phyloP scores from a whole-genome alignment of 2,888 invertebrate species.

The Habroteleia sp. region DNA sequence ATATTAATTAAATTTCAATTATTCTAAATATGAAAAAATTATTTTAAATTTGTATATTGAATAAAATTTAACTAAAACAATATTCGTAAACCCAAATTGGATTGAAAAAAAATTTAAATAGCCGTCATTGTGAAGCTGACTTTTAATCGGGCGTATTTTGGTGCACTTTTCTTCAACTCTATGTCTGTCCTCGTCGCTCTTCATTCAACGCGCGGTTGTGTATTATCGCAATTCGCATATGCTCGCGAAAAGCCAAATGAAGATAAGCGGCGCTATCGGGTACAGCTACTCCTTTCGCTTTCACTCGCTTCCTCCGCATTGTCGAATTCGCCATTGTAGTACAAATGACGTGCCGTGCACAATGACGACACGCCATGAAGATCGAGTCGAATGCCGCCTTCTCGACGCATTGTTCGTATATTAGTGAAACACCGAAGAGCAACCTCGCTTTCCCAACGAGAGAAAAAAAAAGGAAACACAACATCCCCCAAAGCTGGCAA shows the following conservation, averaged over 20 bases:
- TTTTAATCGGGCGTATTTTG: no score
- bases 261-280: constrained; percentile 56
- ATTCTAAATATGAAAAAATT: no score
- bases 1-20: no score
- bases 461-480: constrained; percentile 18
- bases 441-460: constrained; percentile 39
- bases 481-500: constrained; percentile 4
- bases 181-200: not conserved
- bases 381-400: constrained; percentile 52
- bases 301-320: constrained; percentile 59
- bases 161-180: no score
- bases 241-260: constrained; percentile 53
- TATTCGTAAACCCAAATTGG: no score
- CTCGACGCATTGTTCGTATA: constrained; percentile 51
- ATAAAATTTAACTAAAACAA: no score
- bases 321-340: constrained; percentile 60
- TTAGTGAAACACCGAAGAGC: constrained; percentile 54
- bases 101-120: no score
- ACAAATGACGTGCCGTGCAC: constrained; percentile 59
- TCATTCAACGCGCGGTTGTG: not conserved
- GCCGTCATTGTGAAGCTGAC: no score
- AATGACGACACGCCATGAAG: constrained; percentile 59
- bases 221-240: constrained; percentile 39
- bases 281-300: constrained; percentile 53
- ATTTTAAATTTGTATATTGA: no score